Conservation (phyloP, 2,113 vertebrate genomes). For the Corythaeola cristata region DNA sequence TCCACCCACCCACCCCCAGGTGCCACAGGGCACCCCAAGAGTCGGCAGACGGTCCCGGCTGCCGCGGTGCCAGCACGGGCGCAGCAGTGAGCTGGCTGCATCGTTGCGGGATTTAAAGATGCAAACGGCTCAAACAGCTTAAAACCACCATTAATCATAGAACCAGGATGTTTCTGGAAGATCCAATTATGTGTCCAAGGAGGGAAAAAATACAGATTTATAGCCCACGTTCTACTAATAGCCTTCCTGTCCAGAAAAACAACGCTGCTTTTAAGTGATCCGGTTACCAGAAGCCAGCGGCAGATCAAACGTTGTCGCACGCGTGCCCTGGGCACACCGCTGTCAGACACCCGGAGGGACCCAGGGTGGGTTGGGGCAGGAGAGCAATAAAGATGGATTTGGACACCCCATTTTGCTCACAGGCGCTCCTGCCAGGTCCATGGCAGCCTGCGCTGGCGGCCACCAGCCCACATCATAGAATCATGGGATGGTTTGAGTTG, state of each 20-base stretch:
- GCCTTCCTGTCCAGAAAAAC: neutral
- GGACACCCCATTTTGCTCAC: neutral
- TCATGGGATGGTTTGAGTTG: too few species aligned
- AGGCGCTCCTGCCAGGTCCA: neutral
- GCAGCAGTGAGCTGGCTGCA: neutral
- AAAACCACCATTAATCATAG: neutral
- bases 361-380: neutral
- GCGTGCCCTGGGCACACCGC: rapidly evolving
- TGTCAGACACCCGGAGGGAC: rapidly evolving
- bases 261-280: neutral
- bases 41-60: rapidly evolving
- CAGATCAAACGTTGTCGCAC: rapidly evolving
- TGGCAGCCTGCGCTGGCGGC: rapidly evolving
- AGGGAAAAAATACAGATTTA: neutral
- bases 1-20: neutral
- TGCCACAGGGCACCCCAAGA: neutral
- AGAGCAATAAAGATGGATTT: neutral
- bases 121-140: neutral
- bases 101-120: rapidly evolving
- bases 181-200: neutral
- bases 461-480: neutral
- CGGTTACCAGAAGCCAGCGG: rapidly evolving
- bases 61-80: rapidly evolving
- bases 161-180: neutral
- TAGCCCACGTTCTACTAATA: neutral